phyloP scores from a whole-genome alignment of 1,140 invertebrate species.

The Drosophila grimshawi region DNA sequence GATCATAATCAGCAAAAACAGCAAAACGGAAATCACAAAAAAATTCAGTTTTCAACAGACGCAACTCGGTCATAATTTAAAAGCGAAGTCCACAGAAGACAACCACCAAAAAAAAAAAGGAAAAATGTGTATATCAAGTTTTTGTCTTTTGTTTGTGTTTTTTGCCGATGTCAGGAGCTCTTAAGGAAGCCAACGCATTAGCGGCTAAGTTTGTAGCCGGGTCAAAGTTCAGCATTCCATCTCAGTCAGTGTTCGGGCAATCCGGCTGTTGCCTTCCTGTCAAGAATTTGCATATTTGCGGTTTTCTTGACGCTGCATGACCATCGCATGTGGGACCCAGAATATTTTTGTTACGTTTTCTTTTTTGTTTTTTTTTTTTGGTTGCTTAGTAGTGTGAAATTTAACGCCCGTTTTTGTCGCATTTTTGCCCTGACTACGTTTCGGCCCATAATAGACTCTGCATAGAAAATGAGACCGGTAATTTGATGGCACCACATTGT shows the following conservation, averaged over 20 bases:
- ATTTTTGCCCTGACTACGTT: conserved; percentile 69
- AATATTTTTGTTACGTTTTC: conserved; percentile 24
- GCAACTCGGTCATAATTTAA: conserved; percentile 31
- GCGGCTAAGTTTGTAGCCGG: conserved; percentile 40
- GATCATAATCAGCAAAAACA: conserved; percentile 19
- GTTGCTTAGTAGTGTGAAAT: conserved; percentile 71
- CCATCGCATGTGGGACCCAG: conserved; percentile 61
- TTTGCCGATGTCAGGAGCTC: conserved; percentile 53
- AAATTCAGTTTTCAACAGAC: not conserved
- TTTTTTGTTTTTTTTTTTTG: conserved; percentile 28
- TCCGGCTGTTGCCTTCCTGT: conserved; percentile 63
- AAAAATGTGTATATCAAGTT: conserved; percentile 12
- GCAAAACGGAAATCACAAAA: not conserved
- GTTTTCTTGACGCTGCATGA: conserved; percentile 56
- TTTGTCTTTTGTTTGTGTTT: conserved; percentile 17
- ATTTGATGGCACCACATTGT: conserved; percentile 79
- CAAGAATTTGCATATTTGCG: conserved; percentile 79
- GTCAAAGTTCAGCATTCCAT: conserved; percentile 75
- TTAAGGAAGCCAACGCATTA: conserved; percentile 56
- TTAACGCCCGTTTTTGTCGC: conserved; percentile 78
- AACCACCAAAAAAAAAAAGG: not conserved
- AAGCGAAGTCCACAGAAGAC: not conserved
- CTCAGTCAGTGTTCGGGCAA: conserved; percentile 38
- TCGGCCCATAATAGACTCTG: conserved; percentile 71
- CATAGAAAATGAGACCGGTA: conserved; percentile 79